Conservation (phyloP, 2,888 invertebrate genomes). For the Aproaerema taeniolella region DNA sequence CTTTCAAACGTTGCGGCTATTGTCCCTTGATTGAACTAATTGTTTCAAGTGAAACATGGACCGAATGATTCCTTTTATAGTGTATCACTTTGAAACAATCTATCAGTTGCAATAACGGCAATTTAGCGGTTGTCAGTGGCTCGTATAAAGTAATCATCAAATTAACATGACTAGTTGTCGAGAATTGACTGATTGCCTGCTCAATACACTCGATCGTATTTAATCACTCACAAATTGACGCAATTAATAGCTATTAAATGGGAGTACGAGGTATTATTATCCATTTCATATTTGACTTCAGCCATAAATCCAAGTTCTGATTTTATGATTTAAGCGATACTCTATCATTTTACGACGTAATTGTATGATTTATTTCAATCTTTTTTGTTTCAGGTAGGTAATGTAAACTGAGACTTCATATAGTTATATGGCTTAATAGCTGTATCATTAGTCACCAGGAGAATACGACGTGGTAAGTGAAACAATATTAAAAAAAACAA, state of each 20-base stretch:
- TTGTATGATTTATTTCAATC: too few species aligned
- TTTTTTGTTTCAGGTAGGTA: slow-evolving; percentile 10
- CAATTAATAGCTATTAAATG: slow-evolving; percentile 34
- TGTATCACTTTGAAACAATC: slow-evolving; percentile 12
- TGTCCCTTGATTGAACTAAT: too few species aligned
- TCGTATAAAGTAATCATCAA: slow-evolving; percentile 41
- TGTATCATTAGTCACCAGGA: too few species aligned
- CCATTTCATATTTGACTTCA: slow-evolving; percentile 13
- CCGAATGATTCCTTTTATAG: slow-evolving; percentile 1
- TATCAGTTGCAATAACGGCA: slow-evolving; percentile 14
- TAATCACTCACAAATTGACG: slow-evolving; percentile 49
- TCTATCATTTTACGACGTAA: too few species aligned
- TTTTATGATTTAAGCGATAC: slow-evolving; percentile 7
- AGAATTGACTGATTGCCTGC: slow-evolving; percentile 52
- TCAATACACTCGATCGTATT: slow-evolving; percentile 43
- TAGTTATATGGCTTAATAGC: too few species aligned
- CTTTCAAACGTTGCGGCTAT: too few species aligned
- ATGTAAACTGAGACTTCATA: too few species aligned
- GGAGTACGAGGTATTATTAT: slow-evolving; percentile 14
- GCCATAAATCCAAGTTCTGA: slow-evolving; percentile 1
- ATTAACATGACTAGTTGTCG: slow-evolving; percentile 47
- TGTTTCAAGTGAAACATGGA: slow-evolving; percentile 9
- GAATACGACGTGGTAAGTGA: too few species aligned
- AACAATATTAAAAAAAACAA: too few species aligned
- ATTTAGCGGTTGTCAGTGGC: slow-evolving; percentile 23